Conservation (phyloP, 64 coral and sea anemone species). For the Montipora sp. region DNA sequence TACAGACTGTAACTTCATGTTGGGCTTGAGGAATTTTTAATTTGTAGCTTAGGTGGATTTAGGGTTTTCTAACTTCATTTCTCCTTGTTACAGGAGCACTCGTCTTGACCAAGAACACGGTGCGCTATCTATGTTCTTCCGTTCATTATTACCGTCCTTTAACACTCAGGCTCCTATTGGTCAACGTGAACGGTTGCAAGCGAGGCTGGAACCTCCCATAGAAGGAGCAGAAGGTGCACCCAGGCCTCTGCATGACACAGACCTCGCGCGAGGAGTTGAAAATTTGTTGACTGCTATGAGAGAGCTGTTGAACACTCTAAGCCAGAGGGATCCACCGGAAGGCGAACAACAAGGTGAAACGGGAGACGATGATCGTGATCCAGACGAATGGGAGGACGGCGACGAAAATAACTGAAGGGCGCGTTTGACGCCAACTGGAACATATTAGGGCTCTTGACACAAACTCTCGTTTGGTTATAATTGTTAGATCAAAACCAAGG, state of each 20-base stretch:
- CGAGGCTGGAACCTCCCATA: conserved; percentile 59
- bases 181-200: conserved; percentile 46
- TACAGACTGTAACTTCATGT: too few species aligned
- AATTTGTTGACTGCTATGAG: conserved; percentile 94
- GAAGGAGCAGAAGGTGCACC: conserved; percentile 83
- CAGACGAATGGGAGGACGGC: conserved; percentile 68
- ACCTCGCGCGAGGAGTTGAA: conserved; percentile 91
- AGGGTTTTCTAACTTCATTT: not conserved
- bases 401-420: not conserved
- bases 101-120: conserved; percentile 24
- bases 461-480: too few species aligned
- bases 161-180: conserved; percentile 68
- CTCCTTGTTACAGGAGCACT: not conserved
- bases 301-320: conserved; percentile 91
- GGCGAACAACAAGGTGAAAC: conserved; percentile 60
- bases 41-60: too few species aligned
- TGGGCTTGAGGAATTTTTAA: too few species aligned
- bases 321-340: conserved; percentile 74
- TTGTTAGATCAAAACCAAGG: too few species aligned
- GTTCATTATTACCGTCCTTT: conserved; percentile 84
- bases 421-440: too few species aligned
- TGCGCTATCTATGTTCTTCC: conserved; percentile 83
- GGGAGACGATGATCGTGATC: conserved; percentile 58
- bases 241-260: conserved; percentile 79
- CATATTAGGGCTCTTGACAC: too few species aligned